These are phyloP conservation scores for Ericerus pela DNA, from an alignment of 1,140 invertebrate species.

Conservation along the genomic window DNA sequence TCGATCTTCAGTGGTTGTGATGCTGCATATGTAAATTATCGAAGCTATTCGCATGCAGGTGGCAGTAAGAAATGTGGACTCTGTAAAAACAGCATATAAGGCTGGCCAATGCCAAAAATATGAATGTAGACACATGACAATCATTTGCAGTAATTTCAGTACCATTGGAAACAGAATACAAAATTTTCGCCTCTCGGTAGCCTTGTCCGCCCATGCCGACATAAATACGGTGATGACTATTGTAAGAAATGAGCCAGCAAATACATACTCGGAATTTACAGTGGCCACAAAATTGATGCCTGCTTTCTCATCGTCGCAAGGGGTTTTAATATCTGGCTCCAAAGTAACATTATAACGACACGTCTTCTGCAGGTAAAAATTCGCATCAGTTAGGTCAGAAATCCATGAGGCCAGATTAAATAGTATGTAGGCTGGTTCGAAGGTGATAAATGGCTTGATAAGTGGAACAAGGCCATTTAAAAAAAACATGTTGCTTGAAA, in stretches of 20 bases:
- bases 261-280: conserved; percentile 4
- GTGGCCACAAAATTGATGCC: conserved; percentile 8
- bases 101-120: conserved; percentile 6
- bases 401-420: neutral
- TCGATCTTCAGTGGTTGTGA: neutral
- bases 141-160: conserved; percentile 12
- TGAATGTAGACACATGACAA: neutral
- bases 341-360: neutral
- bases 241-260: neutral
- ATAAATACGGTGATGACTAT: conserved; percentile 20
- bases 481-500: too few relatives aligned
- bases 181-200: conserved; percentile 29
- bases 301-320: neutral
- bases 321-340: neutral
- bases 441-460: neutral
- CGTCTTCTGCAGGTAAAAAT: conserved; percentile 7
- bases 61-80: too few relatives aligned
- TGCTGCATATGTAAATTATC: conserved; percentile 3
- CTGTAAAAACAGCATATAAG: neutral
- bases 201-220: conserved; percentile 22
- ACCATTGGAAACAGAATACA: conserved; percentile 31
- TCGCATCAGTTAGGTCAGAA: neutral
- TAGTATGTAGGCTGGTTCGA: conserved; percentile 10
- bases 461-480: too few relatives aligned
- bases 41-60: too few relatives aligned